Percentiles rank a stretch among this genome's conserved stretches.
These are phyloP conservation scores for Tetragnatha versicolor DNA, from an alignment of 1,140 invertebrate genomes.

Conservation along the genomic window DNA sequence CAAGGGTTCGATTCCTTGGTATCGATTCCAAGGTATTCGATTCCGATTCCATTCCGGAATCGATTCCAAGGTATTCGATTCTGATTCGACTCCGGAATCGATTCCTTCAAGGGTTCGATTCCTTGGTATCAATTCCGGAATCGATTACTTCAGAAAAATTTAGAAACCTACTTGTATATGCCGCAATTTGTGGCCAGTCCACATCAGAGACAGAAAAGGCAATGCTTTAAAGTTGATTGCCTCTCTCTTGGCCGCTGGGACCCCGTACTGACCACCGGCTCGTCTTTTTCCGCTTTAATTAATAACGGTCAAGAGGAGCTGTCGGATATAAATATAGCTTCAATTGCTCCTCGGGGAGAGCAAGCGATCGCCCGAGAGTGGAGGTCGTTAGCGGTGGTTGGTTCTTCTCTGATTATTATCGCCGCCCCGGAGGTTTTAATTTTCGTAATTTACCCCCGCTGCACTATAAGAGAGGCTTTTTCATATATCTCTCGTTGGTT, in stretches of 20 bases:
- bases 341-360: conserved; percentile 35
- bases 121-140: too few relatives aligned
- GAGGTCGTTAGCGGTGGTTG: conserved; percentile 25
- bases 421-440: conserved; percentile 49
- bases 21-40: too few relatives aligned
- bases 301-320: conserved; percentile 54
- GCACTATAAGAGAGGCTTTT: not conserved
- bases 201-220: too few relatives aligned
- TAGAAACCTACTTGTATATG: not conserved
- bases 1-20: too few relatives aligned
- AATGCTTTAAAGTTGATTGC: conserved; percentile 50
- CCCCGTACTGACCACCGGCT: too few relatives aligned
- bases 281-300: conserved; percentile 28
- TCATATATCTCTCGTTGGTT: not conserved
- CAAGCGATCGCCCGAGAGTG: conserved; percentile 44
- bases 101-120: too few relatives aligned
- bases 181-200: conserved; percentile 34
- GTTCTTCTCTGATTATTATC: conserved; percentile 40
- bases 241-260: too few relatives aligned
- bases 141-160: too few relatives aligned
- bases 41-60: too few relatives aligned
- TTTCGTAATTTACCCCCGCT: conserved; percentile 39
- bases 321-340: conserved; percentile 55
- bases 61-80: too few relatives aligned
- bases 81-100: too few relatives aligned